Evolutionary conservation across 2,797 vertebrate genomes (phyloP).

Genomic region (Melanotaenia trifasciata): DNA sequence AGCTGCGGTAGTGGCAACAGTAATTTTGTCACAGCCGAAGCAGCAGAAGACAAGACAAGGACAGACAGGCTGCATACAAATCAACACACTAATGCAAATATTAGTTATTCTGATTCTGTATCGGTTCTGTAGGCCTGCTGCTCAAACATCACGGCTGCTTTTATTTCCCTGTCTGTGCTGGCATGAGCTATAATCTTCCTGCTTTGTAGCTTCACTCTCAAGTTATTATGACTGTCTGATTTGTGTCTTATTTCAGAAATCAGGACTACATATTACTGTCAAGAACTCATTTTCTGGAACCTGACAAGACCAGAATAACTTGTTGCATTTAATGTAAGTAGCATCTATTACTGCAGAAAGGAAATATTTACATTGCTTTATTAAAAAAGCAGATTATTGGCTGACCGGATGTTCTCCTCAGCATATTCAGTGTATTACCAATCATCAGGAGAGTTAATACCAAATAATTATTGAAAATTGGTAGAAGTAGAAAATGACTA

Average conservation of each 20-base stretch:
- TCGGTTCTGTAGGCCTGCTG: neutral
- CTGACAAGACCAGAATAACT: too few relatives aligned
- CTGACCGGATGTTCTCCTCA: slow-evolving; percentile 8
- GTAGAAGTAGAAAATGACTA: slow-evolving; percentile 1
- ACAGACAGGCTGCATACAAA: neutral
- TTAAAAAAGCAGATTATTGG: slow-evolving; percentile 13
- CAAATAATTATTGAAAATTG: slow-evolving; percentile 5
- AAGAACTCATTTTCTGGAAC: too few relatives aligned
- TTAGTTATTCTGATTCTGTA: neutral
- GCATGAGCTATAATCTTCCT: neutral
- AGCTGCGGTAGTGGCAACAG: neutral
- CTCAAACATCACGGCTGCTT: neutral
- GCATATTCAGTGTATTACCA: neutral
- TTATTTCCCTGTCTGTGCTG: neutral
- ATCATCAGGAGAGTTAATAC: neutral
- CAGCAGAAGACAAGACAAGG: slow-evolving; percentile 3
- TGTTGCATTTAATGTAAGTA: neutral
- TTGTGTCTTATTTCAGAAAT: slow-evolving; percentile 1
- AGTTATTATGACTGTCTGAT: slow-evolving; percentile 6
- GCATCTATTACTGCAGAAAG: slow-evolving; percentile 2
- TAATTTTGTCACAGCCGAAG: neutral
- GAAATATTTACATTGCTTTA: neutral
- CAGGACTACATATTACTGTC: neutral
- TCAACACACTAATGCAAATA: neutral
- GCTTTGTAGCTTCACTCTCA: slow-evolving; percentile 6